Conservation (phyloP, 2,797 vertebrate species). For the Sorex maritimensis region DNA sequence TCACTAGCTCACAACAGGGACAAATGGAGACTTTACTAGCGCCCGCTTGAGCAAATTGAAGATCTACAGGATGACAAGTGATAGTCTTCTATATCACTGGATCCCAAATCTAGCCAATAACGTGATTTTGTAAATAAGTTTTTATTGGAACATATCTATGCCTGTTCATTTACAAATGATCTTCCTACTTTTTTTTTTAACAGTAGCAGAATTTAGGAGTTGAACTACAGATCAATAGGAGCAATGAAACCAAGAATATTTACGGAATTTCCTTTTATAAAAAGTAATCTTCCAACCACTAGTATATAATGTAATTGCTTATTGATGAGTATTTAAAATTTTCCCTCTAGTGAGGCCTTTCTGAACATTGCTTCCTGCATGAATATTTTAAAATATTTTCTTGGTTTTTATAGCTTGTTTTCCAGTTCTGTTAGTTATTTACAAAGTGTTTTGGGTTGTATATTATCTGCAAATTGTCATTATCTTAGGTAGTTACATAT, state of each 20-base stretch:
- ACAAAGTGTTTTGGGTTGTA: not conserved
- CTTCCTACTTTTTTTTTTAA: not conserved
- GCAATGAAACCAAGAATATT: not conserved
- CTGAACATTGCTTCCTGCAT: not conserved
- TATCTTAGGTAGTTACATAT: not conserved
- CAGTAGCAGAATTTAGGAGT: not conserved
- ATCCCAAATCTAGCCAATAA: not conserved
- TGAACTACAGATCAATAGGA: not conserved
- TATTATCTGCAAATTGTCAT: not conserved
- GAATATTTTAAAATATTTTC: not conserved
- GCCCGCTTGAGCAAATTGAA: too few species aligned
- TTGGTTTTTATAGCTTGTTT: not conserved
- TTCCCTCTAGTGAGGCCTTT: not conserved
- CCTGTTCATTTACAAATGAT: not conserved
- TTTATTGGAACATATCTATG: not conserved
- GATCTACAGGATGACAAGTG: too few species aligned
- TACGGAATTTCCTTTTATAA: not conserved
- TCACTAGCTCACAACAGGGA: too few species aligned
- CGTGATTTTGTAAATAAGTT: slow-evolving; percentile 12
- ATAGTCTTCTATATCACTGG: not conserved
- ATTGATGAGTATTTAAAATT: not conserved
- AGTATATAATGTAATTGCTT: not conserved
- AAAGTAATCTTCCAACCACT: not conserved
- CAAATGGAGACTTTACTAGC: too few species aligned
- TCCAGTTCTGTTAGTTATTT: slow-evolving; percentile 36